phyloP scores from a whole-genome alignment of 2,797 vertebrate genomes.

The Lepus townsendii region DNA sequence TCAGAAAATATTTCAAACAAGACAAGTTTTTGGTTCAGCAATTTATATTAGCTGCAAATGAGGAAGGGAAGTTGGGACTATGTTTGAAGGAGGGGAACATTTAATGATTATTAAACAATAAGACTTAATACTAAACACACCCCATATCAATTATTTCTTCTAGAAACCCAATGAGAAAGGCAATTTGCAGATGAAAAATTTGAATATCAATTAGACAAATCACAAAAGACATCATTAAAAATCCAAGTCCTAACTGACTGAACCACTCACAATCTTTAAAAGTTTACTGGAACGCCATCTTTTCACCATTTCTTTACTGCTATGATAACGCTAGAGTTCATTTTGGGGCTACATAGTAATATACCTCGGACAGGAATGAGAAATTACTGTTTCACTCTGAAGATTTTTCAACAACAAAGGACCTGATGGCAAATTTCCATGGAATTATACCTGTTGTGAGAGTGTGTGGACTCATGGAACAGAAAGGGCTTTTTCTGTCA shows the following conservation, averaged over 20 bases:
- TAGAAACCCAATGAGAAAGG: slow-evolving; percentile 16
- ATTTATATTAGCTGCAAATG: slow-evolving; percentile 37
- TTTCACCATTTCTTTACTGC: neutral
- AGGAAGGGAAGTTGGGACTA: neutral
- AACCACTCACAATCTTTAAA: neutral
- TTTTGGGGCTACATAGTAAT: slow-evolving; percentile 5
- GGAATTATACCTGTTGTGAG: slow-evolving; percentile 14
- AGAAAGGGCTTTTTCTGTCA: neutral
- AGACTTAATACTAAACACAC: neutral
- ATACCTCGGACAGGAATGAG: neutral
- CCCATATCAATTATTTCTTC: slow-evolving; percentile 2
- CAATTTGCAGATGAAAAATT: slow-evolving; percentile 2
- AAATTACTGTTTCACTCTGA: slow-evolving; percentile 36
- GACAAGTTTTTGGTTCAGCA: slow-evolving; percentile 40
- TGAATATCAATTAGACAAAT: neutral
- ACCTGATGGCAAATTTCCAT: neutral
- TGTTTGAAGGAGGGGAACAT: neutral
- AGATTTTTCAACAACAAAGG: neutral
- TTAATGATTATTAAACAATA: slow-evolving; percentile 8
- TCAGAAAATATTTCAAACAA: slow-evolving; percentile 72
- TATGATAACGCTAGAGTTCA: neutral
- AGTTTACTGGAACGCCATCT: neutral
- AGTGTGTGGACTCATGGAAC: neutral
- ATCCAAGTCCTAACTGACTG: neutral
- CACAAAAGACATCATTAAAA: neutral